Base-by-base conservation (phyloP, 2,797 vertebrate species). In the Scleropages formosus region DNA sequence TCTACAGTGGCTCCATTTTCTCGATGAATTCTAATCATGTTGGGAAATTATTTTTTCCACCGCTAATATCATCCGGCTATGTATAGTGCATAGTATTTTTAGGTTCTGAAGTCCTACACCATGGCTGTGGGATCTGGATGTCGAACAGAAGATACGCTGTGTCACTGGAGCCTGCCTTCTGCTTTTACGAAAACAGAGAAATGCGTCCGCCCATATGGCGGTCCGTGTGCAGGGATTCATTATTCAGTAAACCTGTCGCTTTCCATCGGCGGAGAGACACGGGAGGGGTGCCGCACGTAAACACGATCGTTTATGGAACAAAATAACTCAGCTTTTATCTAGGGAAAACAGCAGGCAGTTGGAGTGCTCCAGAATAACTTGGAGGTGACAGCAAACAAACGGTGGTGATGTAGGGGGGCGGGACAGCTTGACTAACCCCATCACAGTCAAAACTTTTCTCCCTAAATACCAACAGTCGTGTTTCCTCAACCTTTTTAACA, bases 181-280 rank as follows among this genome's bases (percentile, higher is more conserved):
- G 58, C 16, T 64, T 9, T 11, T 63, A 73, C 27, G 44, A 77
- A 31, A 72, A 46, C 59, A 47, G n/a, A 59, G 1, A 72, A 44
- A 72, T 46, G 70, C 71, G 47, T 71, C 47, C 46, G 31, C 26
- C 13, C 44, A 60, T 15, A 71, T 75, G 72, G 9, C 68, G 46
- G 53, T 46, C 53, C 22, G 61, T 65, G 39, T 72, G 56, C 51
- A 44, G 39, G 13, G 44, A 77, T 77, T 59, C 74, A 75, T 79
- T 81, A 80, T 78, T 81, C 73, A 76, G 49, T 75, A 74, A 81
- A 69, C 66, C 70, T 72, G 75, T 75, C 78, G 72, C 20, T 65
- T 8, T 44, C 49, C 71, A 65, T 77, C 66, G 63, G 63, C 4
- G 11, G 31, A 26, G 49, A 76, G 72, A 65, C 31, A 39, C 31